Percentiles rank a stretch among this genome's conserved stretches.
phyloP scores from a whole-genome alignment of 2,888 invertebrate species.

The Ophraella communa region DNA sequence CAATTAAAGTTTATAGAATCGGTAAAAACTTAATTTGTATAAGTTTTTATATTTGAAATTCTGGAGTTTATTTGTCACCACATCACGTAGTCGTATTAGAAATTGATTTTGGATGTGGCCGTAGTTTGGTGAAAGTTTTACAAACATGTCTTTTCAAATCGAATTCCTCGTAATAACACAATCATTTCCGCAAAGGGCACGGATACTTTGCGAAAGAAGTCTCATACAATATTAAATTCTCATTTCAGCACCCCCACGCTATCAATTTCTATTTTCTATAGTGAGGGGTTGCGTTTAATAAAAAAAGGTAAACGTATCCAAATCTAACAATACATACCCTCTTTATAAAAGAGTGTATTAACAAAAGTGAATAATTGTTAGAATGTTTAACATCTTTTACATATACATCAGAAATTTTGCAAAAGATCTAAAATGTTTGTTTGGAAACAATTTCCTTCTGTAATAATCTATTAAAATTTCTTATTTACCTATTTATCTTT shows the following conservation, averaged over 20 bases:
- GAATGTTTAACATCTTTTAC: too few species aligned
- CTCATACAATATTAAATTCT: not conserved
- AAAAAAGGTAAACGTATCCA: not conserved
- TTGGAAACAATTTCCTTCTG: too few species aligned
- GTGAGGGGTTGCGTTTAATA: not conserved
- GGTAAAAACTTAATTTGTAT: too few species aligned
- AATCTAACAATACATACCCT: not conserved
- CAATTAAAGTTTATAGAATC: too few species aligned
- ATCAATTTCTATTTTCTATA: not conserved
- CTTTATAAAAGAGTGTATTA: too few species aligned
- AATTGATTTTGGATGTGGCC: not conserved
- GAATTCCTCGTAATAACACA: not conserved
- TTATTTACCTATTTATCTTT: too few species aligned
- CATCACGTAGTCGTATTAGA: not conserved
- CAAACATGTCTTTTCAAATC: not conserved
- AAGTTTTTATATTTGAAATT: too few species aligned
- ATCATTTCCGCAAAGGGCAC: not conserved
- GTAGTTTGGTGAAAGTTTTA: not conserved
- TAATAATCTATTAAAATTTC: too few species aligned
- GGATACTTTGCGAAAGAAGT: slow-evolving; percentile 1
- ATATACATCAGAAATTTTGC: too few species aligned
- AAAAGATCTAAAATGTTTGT: too few species aligned
- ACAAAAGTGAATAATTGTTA: too few species aligned
- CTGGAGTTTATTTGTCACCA: too few species aligned
- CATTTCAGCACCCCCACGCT: not conserved